A percentile compares a stretch with the other conserved stretches of the same genome.
These are phyloP conservation scores for Eurosta solidaginis DNA, from an alignment of 1,140 invertebrate species.

Conservation along the genomic window DNA sequence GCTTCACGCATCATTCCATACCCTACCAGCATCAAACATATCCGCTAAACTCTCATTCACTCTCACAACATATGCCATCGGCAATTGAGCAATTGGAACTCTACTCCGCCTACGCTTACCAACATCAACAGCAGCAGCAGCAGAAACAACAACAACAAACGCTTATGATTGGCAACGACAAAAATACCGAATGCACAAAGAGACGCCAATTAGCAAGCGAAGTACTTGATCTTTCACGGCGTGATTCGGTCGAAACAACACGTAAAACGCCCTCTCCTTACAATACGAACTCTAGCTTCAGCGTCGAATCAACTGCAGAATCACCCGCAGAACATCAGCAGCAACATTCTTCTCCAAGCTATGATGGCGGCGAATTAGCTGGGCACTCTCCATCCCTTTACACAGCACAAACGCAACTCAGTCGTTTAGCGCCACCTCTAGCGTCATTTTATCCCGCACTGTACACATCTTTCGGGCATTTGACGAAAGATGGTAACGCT, in stretches of 20 bases:
- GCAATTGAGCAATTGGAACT: slow-evolving; percentile 49
- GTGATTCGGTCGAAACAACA: slow-evolving; percentile 54
- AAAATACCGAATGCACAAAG: slow-evolving; percentile 41
- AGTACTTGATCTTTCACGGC: slow-evolving; percentile 57
- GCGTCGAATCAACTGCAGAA: slow-evolving; percentile 45
- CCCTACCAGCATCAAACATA: neutral
- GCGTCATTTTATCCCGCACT: slow-evolving; percentile 50
- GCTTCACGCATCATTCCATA: neutral
- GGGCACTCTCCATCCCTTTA: too few species aligned
- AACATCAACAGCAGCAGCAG: slow-evolving; percentile 56
- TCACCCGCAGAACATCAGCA: slow-evolving; percentile 36
- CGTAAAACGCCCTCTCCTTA: slow-evolving; percentile 56
- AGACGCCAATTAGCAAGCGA: slow-evolving; percentile 37
- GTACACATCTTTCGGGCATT: slow-evolving; percentile 43
- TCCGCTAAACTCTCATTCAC: slow-evolving; percentile 15
- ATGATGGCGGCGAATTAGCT: slow-evolving; percentile 43
- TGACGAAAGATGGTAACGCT: slow-evolving; percentile 47
- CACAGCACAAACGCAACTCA: slow-evolving; percentile 37
- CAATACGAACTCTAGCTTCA: slow-evolving; percentile 50
- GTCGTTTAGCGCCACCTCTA: slow-evolving; percentile 37
- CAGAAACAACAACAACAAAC: slow-evolving; percentile 47
- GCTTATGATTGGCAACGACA: slow-evolving; percentile 37
- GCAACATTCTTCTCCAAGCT: slow-evolving; percentile 32
- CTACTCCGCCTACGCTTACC: slow-evolving; percentile 49
- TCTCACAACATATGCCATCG: slow-evolving; percentile 30